Percentiles rank a stretch among this genome's conserved stretches.
Conservation (phyloP, 2,797 vertebrate genomes). For the Poeciliopsis gracilis region DNA sequence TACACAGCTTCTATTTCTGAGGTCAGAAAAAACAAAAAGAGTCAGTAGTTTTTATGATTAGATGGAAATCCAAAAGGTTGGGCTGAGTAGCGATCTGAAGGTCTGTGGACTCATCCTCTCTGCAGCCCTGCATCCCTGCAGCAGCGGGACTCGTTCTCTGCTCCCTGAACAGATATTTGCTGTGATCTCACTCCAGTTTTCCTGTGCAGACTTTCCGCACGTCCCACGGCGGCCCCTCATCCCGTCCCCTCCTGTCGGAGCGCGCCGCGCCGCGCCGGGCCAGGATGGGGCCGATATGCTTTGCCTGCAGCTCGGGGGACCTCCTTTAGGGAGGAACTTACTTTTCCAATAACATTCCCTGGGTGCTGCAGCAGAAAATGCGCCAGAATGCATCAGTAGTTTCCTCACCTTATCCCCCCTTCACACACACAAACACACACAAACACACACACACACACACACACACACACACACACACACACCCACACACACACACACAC, state of each 20-base stretch:
- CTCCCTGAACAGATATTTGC: slow-evolving; percentile 23
- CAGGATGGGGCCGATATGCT: slow-evolving; percentile 42
- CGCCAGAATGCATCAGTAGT: slow-evolving; percentile 77
- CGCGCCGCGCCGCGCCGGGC: slow-evolving; percentile 14
- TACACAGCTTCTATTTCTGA: slow-evolving; percentile 10
- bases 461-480: not conserved
- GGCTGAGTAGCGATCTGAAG: not conserved
- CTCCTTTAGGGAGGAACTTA: slow-evolving; percentile 53
- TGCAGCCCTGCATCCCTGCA: slow-evolving; percentile 30
- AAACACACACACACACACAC: not conserved
- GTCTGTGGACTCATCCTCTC: slow-evolving; percentile 16
- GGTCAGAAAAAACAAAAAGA: slow-evolving; percentile 4
- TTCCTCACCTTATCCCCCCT: slow-evolving; percentile 30
- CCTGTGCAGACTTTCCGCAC: slow-evolving; percentile 21
- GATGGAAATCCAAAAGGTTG: slow-evolving; percentile 12
- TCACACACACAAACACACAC: not conserved
- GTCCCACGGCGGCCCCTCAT: slow-evolving; percentile 20
- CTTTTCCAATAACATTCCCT: slow-evolving; percentile 69
- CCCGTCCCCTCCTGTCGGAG: not conserved
- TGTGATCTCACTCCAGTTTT: slow-evolving; percentile 56
- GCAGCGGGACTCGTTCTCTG: slow-evolving; percentile 16
- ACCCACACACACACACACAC: not conserved
- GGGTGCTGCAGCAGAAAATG: slow-evolving; percentile 80
- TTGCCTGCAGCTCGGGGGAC: slow-evolving; percentile 57
- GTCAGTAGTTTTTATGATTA: not conserved